Base-by-base conservation (phyloP, 2,797 vertebrate genomes). In the Caiman crocodilus region DNA sequence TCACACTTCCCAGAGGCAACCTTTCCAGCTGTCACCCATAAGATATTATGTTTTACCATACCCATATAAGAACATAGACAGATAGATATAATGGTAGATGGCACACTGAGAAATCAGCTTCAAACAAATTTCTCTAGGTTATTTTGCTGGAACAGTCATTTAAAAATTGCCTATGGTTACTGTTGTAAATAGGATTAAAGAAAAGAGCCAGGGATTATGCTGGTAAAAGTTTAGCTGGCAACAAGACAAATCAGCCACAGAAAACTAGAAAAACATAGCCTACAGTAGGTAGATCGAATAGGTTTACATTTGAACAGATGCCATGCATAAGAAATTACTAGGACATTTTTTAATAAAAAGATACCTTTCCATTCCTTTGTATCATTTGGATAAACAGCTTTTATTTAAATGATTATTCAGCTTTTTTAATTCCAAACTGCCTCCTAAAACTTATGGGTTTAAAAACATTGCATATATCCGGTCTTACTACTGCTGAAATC, bases 161-260 rank as follows among this genome's bases (percentile, higher is more conserved):
- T 94, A 78, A 63, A 92, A 73, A 80, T 94, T 93, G 67, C 76
- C 73, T 78, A 67, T 93, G 32, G 81, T 89, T 93, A 91, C 78
- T 64, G 55, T 69, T 94, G 93, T 80, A 94, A 96, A 93, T 63
- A 93, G 88, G 91, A 97, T 96, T 95, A 97, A 80, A 74, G 0
- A 1, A 87, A 82, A 80, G 56, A 94, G 73, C 78, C 79, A 56
- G 73, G 86, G 91, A 96, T 97, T 96, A 92, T 89, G 82, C 0
- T 14, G 59, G 67, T 93, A 92, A 94, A 89, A 92, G 82, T 59
- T 73, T 69, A 69, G 86, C 28, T 94, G 92, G 88, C 90, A 92
- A 55, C 88, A 69, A 91, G 82, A 94, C 82, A 96, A 96, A 94
- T 88, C 84, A 88, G 89, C 94, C 85, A 92, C 65, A 96, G 88